Conservation (phyloP, 2,888 invertebrate species). For the Athripsodes cinereus region DNA sequence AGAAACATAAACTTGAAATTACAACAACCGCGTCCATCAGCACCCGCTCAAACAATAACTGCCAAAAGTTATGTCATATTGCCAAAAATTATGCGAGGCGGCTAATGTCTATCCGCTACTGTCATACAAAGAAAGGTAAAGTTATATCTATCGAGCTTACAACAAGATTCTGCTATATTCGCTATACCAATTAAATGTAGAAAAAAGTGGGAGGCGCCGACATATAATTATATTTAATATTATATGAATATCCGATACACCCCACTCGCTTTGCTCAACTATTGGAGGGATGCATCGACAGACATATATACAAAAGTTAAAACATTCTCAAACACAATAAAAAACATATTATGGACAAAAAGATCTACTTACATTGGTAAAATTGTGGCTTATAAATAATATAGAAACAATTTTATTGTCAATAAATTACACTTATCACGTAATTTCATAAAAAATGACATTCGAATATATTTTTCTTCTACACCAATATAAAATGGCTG, state of each 20-base stretch:
- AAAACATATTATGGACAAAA: conserved; percentile 9
- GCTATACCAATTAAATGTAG: conserved; percentile 11
- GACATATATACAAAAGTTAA: conserved; percentile 19
- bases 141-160: not conserved
- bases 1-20: not conserved
- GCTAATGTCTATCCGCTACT: not conserved
- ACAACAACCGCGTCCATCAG: not conserved
- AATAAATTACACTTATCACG: conserved; percentile 19
- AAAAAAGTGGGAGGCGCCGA: conserved; percentile 21
- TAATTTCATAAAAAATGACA: conserved; percentile 43
- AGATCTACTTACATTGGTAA: conserved; percentile 23
- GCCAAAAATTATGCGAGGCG: conserved; percentile 11
- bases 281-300: conserved; percentile 21
- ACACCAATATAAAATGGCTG: conserved; percentile 55
- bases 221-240: conserved; percentile 18
- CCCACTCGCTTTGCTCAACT: conserved; percentile 22
- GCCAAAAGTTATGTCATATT: conserved; percentile 27
- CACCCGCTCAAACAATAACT: conserved; percentile 24
- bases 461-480: conserved; percentile 53
- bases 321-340: conserved; percentile 5
- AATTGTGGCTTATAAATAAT: conserved; percentile 15
- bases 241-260: conserved; percentile 18
- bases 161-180: conserved; percentile 4
- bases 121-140: not conserved
- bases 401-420: conserved; percentile 9